A percentile compares a stretch with the other conserved stretches of the same genome.
phyloP scores from a whole-genome alignment of 2,888 invertebrate genomes.

The Oscheius sp. region DNA sequence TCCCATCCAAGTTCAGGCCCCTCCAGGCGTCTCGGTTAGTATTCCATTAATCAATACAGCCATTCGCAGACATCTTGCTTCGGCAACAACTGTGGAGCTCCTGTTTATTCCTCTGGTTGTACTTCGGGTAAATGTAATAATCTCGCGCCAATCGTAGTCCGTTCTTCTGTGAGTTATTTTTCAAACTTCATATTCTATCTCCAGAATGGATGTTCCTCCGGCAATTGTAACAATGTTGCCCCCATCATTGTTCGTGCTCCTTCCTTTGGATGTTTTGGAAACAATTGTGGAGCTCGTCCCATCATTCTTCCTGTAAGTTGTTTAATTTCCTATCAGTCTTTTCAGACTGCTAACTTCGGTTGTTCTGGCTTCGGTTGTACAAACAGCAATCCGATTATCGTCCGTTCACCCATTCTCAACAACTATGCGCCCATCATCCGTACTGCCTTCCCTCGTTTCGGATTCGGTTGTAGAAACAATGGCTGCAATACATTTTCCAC shows the following conservation, averaged over 20 bases:
- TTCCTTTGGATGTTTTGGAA: neutral
- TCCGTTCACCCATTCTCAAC: neutral
- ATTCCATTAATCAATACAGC: neutral
- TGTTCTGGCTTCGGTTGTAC: conserved; percentile 4
- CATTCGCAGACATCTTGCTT: neutral
- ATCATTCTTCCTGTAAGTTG: conserved; percentile 1
- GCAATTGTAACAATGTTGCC: conserved; percentile 4
- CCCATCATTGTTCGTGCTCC: conserved; percentile 7
- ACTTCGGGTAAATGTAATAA: conserved; percentile 8
- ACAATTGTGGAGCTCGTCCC: conserved; percentile 1
- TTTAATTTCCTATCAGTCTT: neutral
- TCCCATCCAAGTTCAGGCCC: neutral
- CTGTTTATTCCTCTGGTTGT: neutral
- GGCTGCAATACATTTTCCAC: neutral
- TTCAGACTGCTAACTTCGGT: conserved; percentile 4
- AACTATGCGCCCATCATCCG: conserved; percentile 1
- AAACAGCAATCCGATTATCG: neutral
- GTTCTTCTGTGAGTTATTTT: conserved; percentile 5
- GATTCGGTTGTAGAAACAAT: neutral
- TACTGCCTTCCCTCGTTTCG: neutral
- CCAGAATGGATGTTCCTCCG: neutral
- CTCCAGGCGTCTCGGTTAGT: neutral
- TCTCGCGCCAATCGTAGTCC: conserved; percentile 1
- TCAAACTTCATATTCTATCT: neutral
- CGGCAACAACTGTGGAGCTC: no score